Evolutionary conservation across 2,888 invertebrate species (phyloP), one percentile per base, ranked within the genome.

Genomic region (Amblyjoppa fuscipennis): DNA sequence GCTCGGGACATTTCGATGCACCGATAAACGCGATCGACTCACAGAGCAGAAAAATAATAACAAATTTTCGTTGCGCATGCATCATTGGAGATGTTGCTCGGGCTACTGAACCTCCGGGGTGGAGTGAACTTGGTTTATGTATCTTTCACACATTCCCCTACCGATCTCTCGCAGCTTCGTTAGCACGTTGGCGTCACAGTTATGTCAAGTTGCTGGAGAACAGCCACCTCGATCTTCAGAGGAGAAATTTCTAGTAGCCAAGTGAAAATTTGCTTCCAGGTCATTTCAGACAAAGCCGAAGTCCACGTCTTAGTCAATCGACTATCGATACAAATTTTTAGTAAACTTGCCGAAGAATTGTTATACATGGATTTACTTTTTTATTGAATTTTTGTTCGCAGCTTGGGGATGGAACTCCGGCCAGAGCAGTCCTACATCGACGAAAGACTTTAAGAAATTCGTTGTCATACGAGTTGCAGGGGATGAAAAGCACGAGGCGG

Each of bases 401-500:
- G 94, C 95, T 75, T 95, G 95, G 95, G 95, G 95, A 79, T 95
- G 95, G 95, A 95, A 94, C 89, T 95, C 93, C 66, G 95, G 94
- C 25, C 95, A 95, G 86, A 94, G 93, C 74, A 95, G 95, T 89
- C 95, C 95, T 38, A 94, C 94, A 16, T 94, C 94, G 41, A 93
- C 94, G 1, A 95, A 95, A 89, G 96, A 96, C 92, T 95, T 96
- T 86, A 96, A 96, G 89, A 95, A 96, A 88, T 96, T 96, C 90
- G 96, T 96, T 34, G 96, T 96, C 0, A 95, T 96, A 79, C 94
- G 95, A 86, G 96, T 96, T 81, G 95, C 95, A 1, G 95, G 95
- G 34, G 95, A 95, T 85, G 95, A 95, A 81, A 95, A 95, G 87
- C 94, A 94, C 59, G 94, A 94, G 76, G 93, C 93, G 49, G 93